Evolutionary conservation across 2,797 vertebrate genomes (phyloP), one percentile per base, ranked within the genome.

Genomic region (Austrolebias charrua): DNA sequence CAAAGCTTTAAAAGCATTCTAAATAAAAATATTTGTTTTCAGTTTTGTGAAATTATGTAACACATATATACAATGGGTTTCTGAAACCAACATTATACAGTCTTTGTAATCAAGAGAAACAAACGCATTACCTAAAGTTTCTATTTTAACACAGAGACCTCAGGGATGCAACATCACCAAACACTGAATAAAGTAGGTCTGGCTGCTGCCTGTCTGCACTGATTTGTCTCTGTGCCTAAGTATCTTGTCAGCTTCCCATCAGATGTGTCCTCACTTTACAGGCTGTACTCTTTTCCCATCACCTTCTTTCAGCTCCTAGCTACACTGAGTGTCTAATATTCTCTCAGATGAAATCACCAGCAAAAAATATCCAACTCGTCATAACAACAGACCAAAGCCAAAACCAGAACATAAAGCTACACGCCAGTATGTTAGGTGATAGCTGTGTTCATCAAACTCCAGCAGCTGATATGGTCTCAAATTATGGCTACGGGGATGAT

Each of bases 341-440:
- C 71, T 73, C 60, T 81, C 55, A 58, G 78, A 89, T 88, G 75
- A 86, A 91, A 88, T 90, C 85, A 88, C 15, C 56, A 31, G 82
- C 69, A 82, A 64, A 43, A 89, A 88, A 89, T 88, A 90, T 80
- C 77, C n/a, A 46, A 66, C 56, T n/a, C 55, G 74, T 87, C 69
- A 88, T 71, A 76, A 88, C 69, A 69, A 75, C 75, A 63, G 55
- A 47, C 29, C 15, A 20, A 73, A 35, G 75, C 66, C 28, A 55
- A 66, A 71, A 73, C 73, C 78, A 75, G 69, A 83, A 66, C 85
- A 85, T 87, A 78, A 84, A 89, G 50, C 65, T 71, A 54, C 29
- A 69, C 1, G 61, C 76, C 74, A 85, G 69, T 45, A 44, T 69
- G 80, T 79, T 65, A 86, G 51, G 50, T 48, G 81, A 87, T 76